A percentile compares a stretch with the other conserved stretches of the same genome.
phyloP scores from a whole-genome alignment of 2,888 invertebrate species.

The Chrysomela aeneicollis region DNA sequence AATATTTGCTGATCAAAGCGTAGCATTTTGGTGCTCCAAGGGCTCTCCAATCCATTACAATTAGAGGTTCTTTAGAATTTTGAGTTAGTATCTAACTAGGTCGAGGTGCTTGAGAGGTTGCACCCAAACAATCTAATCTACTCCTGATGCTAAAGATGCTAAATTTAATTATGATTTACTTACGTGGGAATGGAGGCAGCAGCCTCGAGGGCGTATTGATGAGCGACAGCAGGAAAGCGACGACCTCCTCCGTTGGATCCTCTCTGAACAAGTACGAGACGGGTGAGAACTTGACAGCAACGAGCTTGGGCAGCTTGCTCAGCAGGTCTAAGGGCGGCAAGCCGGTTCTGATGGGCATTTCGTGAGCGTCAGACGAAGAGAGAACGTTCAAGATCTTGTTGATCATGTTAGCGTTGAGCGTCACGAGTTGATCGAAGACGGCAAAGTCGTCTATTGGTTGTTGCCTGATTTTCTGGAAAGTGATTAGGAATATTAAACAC shows the following conservation, averaged over 20 bases:
- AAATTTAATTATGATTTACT: conserved; percentile 55
- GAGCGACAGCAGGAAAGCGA: conserved; percentile 65
- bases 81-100: too few species aligned
- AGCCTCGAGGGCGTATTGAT: conserved; percentile 66
- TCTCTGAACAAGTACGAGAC: conserved; percentile 68
- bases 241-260: conserved; percentile 61
- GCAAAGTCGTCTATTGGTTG: conserved; percentile 68
- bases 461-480: conserved; percentile 64
- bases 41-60: too few species aligned
- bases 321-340: conserved; percentile 49
- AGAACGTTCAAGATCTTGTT: conserved; percentile 54
- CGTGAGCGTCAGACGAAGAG: conserved; percentile 25
- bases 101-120: too few species aligned
- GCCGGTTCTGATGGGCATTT: conserved; percentile 22
- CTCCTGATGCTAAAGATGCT: too few species aligned
- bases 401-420: conserved; percentile 58
- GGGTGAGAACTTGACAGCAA: conserved; percentile 68
- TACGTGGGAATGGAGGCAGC: conserved; percentile 72
- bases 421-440: conserved; percentile 69
- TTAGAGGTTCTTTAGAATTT: too few species aligned
- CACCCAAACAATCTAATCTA: too few species aligned
- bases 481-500: too few species aligned
- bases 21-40: too few species aligned
- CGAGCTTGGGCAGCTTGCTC: conserved; percentile 65
- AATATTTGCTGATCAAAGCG: background rate